Conservation (phyloP, 2,888 invertebrate species). For the Leptothorax acervorum region DNA sequence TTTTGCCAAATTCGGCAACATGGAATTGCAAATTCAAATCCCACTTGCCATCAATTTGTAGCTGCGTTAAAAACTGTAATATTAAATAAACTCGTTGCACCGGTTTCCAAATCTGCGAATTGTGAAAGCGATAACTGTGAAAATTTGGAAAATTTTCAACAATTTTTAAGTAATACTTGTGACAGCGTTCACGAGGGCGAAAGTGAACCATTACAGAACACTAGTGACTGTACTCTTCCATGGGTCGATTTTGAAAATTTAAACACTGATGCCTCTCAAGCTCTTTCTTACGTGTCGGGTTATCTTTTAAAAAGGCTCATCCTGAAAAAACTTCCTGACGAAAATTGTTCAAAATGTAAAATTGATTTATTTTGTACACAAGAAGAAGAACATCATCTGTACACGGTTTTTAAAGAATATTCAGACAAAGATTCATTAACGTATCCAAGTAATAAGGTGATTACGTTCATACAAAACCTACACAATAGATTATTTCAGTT, state of each 20-base stretch:
- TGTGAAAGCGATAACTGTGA: neutral
- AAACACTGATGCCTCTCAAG: neutral
- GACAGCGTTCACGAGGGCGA: neutral
- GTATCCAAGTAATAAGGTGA: too few species aligned
- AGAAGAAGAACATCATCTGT: too few species aligned
- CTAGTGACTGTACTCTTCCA: neutral
- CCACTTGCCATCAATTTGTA: neutral
- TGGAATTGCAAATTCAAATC: conserved; percentile 6
- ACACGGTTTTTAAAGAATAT: too few species aligned
- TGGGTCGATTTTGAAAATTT: neutral
- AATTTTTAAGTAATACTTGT: neutral
- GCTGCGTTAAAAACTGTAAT: neutral
- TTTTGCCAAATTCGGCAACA: conserved; percentile 18
- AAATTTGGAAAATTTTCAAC: neutral
- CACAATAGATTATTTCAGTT: too few species aligned
- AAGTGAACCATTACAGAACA: neutral
- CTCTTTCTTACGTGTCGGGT: conserved; percentile 8
- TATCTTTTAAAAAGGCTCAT: neutral
- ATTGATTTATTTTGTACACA: too few species aligned
- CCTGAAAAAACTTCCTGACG: neutral
- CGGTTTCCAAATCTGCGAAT: neutral
- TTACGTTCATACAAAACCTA: too few species aligned
- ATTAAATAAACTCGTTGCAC: neutral
- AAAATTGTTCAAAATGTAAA: too few species aligned
- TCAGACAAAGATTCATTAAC: too few species aligned